Conservation (phyloP, 2,888 invertebrate species). For the Aphidius colemani region DNA sequence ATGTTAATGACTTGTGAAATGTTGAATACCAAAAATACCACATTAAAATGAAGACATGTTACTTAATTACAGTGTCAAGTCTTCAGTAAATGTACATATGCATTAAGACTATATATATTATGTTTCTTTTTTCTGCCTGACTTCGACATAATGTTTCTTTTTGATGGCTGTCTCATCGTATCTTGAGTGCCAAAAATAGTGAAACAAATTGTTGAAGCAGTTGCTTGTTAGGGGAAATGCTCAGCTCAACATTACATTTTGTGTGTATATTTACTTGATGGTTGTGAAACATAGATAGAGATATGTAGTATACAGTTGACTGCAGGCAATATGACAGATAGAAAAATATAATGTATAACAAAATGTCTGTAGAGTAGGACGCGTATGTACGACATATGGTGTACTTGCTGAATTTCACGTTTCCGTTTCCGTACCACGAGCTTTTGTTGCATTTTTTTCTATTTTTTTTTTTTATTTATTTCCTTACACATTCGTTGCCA, state of each 20-base stretch:
- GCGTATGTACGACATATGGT: slow-evolving; percentile 32
- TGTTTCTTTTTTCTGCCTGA: background rate
- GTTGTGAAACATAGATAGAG: background rate
- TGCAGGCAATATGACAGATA: slow-evolving; percentile 17
- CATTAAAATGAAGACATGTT: slow-evolving; percentile 8
- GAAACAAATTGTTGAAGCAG: slow-evolving; percentile 4
- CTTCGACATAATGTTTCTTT: background rate
- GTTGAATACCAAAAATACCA: background rate
- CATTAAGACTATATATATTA: slow-evolving; percentile 6
- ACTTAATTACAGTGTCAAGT: slow-evolving; percentile 15
- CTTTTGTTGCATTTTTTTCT: slow-evolving; percentile 12
- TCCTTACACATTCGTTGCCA: slow-evolving; percentile 23
- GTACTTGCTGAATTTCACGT: slow-evolving; percentile 35
- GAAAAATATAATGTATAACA: slow-evolving; percentile 32
- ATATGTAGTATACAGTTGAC: slow-evolving; percentile 19
- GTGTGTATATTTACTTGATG: slow-evolving; percentile 18
- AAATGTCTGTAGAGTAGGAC: slow-evolving; percentile 29
- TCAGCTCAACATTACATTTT: background rate
- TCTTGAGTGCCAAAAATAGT: slow-evolving; percentile 13
- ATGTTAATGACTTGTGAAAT: slow-evolving; percentile 1
- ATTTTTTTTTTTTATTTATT: slow-evolving; percentile 22
- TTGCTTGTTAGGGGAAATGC: slow-evolving; percentile 7
- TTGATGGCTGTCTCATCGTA: background rate
- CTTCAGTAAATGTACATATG: slow-evolving; percentile 12
- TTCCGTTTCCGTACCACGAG: slow-evolving; percentile 39